Evolutionary conservation across 2,797 vertebrate genomes (phyloP).

Genomic region (Liasis olivaceus): DNA sequence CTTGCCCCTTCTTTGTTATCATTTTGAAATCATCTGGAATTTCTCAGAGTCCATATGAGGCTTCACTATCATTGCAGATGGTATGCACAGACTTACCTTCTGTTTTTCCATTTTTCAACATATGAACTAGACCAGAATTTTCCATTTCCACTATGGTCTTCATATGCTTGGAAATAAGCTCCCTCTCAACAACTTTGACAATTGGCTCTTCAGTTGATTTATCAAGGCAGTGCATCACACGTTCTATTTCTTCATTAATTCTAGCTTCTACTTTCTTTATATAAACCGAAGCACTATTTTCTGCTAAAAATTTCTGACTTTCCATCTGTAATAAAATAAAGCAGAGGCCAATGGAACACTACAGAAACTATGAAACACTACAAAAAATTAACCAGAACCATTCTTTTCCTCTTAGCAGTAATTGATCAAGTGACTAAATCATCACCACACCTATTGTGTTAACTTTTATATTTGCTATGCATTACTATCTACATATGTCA

Average conservation of each 20-base stretch:
- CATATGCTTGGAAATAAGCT: slow-evolving; percentile 98
- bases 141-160: slow-evolving; percentile 99
- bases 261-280: slow-evolving; percentile 98
- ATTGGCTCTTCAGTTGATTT: slow-evolving; percentile 97
- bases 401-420: background rate
- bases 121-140: slow-evolving; percentile 95
- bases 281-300: slow-evolving; percentile 98
- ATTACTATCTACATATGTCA: background rate
- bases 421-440: background rate
- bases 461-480: background rate
- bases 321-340: slow-evolving; percentile 86
- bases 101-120: slow-evolving; percentile 97
- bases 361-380: background rate
- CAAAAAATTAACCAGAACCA: background rate
- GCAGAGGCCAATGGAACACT: background rate
- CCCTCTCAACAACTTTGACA: slow-evolving; percentile 94
- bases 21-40: background rate
- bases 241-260: slow-evolving; percentile 98
- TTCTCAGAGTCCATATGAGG: background rate
- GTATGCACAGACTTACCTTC: slow-evolving; percentile 79
- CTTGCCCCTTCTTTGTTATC: background rate
- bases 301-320: slow-evolving; percentile 97
- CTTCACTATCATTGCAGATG: background rate
- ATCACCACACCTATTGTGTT: background rate
- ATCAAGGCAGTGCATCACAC: slow-evolving; percentile 97